Evolutionary conservation across 2,888 invertebrate genomes (phyloP).

Genomic region (Alentia gelatinosa): DNA sequence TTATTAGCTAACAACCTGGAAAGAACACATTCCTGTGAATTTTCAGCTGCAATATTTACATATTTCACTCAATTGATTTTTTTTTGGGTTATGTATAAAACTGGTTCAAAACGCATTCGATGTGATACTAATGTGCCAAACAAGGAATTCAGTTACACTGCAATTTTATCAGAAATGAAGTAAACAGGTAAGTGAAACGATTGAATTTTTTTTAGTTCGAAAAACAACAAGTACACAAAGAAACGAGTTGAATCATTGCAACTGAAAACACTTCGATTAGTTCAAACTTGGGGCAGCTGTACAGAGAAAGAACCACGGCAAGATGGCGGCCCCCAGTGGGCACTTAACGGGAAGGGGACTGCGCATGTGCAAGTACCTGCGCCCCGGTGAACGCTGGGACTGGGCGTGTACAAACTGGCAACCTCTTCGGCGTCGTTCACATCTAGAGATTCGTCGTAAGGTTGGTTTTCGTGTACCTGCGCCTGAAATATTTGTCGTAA

Average conservation of each 20-base stretch:
- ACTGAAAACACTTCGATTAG: background rate
- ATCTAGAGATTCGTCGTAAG: constrained; percentile 65
- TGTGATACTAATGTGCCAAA: too few species aligned
- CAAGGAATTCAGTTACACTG: too few species aligned
- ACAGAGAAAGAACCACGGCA: background rate
- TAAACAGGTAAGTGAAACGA: too few species aligned
- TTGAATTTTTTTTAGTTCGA: too few species aligned
- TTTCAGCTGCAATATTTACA: background rate
- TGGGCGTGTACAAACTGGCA: constrained; percentile 63
- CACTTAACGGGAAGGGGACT: background rate
- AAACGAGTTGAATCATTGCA: background rate
- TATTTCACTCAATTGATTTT: too few species aligned
- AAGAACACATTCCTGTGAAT: background rate
- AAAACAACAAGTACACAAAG: too few species aligned
- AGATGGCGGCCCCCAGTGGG: background rate
- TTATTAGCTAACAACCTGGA: background rate
- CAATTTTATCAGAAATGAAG: too few species aligned
- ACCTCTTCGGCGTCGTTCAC: constrained; percentile 65
- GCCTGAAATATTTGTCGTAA: constrained; percentile 35
- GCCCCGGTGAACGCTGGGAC: constrained; percentile 55
- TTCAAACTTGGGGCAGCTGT: background rate
- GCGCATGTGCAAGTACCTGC: background rate
- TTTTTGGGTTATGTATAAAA: too few species aligned
- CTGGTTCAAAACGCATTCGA: too few species aligned
- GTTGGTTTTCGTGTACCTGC: constrained; percentile 58